These are phyloP conservation scores for Isichthys henryi DNA, from an alignment of 2,113 vertebrate genomes.

Conservation along the genomic window DNA sequence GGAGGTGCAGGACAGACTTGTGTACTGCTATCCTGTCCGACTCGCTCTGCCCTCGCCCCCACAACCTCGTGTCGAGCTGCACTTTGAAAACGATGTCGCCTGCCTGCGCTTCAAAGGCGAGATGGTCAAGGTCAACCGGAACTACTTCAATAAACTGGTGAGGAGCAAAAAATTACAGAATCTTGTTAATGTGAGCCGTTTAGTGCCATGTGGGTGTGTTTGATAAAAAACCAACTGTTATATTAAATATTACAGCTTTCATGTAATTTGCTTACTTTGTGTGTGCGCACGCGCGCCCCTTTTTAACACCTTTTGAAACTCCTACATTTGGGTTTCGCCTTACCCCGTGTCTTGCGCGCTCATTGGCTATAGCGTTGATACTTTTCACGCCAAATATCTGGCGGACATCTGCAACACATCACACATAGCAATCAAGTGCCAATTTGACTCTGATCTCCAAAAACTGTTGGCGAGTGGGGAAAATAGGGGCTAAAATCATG, in stretches of 20 bases:
- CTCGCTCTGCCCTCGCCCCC: constrained; percentile 69
- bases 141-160: constrained; percentile 94
- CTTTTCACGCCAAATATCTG: too few species aligned
- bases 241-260: neutral
- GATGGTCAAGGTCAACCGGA: constrained; percentile 92
- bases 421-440: too few species aligned
- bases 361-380: too few species aligned
- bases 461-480: too few species aligned
- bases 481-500: too few species aligned
- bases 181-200: neutral
- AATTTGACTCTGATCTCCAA: too few species aligned
- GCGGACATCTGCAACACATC: too few species aligned
- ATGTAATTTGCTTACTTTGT: neutral
- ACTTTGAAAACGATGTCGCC: constrained; percentile 84
- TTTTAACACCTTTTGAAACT: too few species aligned
- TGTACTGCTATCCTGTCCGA: constrained; percentile 87
- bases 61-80: constrained; percentile 82
- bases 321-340: too few species aligned
- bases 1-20: constrained; percentile 71
- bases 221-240: neutral
- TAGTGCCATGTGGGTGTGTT: neutral
- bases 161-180: constrained; percentile 24
- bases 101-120: constrained; percentile 91
- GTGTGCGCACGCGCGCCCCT: neutral
- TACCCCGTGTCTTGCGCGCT: too few species aligned